phyloP scores from a whole-genome alignment of 2,888 invertebrate genomes.

The Agonopterix alstromeriana region DNA sequence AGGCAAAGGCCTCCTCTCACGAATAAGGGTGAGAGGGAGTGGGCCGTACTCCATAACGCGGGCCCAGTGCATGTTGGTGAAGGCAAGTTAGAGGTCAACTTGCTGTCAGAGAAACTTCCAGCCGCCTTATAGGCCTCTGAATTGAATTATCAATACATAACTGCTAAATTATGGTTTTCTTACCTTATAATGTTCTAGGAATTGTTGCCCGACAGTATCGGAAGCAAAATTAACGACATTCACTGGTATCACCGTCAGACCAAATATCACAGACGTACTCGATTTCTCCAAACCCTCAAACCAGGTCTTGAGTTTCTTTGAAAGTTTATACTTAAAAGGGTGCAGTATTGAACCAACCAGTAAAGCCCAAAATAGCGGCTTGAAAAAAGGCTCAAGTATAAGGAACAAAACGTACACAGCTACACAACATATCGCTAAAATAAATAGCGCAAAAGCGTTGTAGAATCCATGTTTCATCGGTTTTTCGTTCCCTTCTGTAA shows the following conservation, averaged over 20 bases:
- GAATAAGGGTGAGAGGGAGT: too few species aligned
- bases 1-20: too few species aligned
- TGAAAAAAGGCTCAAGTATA: slow-evolving; percentile 93
- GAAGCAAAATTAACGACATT: slow-evolving; percentile 86
- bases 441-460: slow-evolving; percentile 89
- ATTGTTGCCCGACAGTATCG: slow-evolving; percentile 82
- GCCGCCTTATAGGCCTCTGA: too few species aligned
- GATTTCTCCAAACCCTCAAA: slow-evolving; percentile 82
- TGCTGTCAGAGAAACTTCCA: too few species aligned
- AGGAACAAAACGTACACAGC: slow-evolving; percentile 88
- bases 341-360: slow-evolving; percentile 98
- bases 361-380: slow-evolving; percentile 96
- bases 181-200: slow-evolving; percentile 80
- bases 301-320: slow-evolving; percentile 87
- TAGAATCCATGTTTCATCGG: slow-evolving; percentile 95
- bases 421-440: slow-evolving; percentile 81
- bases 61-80: too few species aligned
- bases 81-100: too few species aligned
- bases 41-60: too few species aligned
- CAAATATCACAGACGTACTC: slow-evolving; percentile 79
- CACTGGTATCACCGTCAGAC: slow-evolving; percentile 81
- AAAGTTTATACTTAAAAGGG: slow-evolving; percentile 91
- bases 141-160: too few species aligned
- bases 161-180: slow-evolving; percentile 9
- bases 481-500: slow-evolving; percentile 89